Conservation (phyloP, 1,140 invertebrate genomes). For the Drosophila ohnishii region DNA sequence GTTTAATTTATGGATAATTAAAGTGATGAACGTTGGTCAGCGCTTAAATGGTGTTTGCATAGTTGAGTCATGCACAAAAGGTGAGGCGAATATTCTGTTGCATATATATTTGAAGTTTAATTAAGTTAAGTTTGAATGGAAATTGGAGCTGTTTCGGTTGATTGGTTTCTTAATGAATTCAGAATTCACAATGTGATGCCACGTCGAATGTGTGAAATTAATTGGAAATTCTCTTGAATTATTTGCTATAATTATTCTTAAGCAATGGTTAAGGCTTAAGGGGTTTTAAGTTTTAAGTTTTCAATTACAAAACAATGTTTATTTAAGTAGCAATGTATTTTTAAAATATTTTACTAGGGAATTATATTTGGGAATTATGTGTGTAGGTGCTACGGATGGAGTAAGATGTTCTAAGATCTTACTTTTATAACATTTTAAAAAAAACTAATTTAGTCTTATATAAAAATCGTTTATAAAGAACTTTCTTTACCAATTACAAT, state of each 20-base stretch:
- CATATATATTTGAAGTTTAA: slow-evolving; percentile 19
- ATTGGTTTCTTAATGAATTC: slow-evolving; percentile 13
- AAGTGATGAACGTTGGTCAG: slow-evolving; percentile 7
- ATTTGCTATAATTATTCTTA: neutral
- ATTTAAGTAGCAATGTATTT: neutral
- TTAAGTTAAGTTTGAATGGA: slow-evolving; percentile 10
- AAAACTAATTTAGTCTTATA: neutral
- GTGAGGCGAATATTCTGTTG: slow-evolving; percentile 5
- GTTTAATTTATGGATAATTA: slow-evolving; percentile 37
- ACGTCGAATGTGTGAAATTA: slow-evolving; percentile 9
- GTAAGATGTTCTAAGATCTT: too few relatives aligned
- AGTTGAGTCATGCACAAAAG: slow-evolving; percentile 19
- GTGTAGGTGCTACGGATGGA: too few relatives aligned
- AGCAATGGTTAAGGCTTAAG: neutral
- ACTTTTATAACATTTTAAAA: neutral
- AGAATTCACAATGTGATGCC: neutral
- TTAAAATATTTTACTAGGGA: too few relatives aligned
- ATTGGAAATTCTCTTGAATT: slow-evolving; percentile 14
- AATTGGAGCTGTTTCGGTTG: neutral
- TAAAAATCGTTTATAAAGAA: neutral
- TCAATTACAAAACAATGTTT: neutral
- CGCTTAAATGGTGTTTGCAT: slow-evolving; percentile 22
- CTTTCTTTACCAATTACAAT: neutral
- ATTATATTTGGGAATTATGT: too few relatives aligned
- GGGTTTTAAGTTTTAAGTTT: neutral